Evolutionary conservation across 2,113 vertebrate genomes (phyloP), one percentile per base, ranked within the genome.

Genomic region (Siniperca knerii): DNA sequence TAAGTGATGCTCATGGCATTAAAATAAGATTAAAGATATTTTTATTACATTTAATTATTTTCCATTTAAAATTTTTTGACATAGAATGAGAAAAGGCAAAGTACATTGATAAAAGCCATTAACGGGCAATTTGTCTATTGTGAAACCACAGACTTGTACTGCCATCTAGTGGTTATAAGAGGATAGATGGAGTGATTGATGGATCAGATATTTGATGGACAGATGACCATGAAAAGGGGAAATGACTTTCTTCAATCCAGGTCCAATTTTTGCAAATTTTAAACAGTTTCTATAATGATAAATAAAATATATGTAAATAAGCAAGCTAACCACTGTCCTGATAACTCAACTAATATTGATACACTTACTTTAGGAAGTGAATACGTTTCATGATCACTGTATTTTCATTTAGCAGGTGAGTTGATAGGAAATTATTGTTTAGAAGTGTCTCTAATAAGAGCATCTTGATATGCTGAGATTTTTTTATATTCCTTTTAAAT

Each of bases 161-260:
- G 96, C 93, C 95, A 95, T 93, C 95, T 96, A 89, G 90, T 94
- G 96, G 87, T 69, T 0, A 42, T 18, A 3, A 25, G 8, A 81
- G 25, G 44, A 50, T 57, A 35, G 29, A 6, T 60, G 44, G 20
- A 37, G 64, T 25, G 29, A 67, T 9, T 16, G n/a, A 58, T 44
- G 16, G 12, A 66, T 76, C 58, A 61, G 5, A 40, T 64, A 21
- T 50, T 67, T 84, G 46, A 57, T 82, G 35, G 29, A 84, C 40
- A 35, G 60, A 82, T 68, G 8, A 44, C 50, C 65, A 54, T 37
- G 33, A 57, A 33, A 54, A 48, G 25, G 0, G 23, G 52, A 61
- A 25, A 67, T 50, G 65, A 52, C 40, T 70, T 73, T 55, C 29
- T 40, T 55, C 33, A 64, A n/a, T 33, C 7, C 8, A 48, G 9